Evolutionary conservation across 2,888 invertebrate genomes (phyloP), one percentile per base, ranked within the genome.

Genomic region (Cryptocheilus praepositus): DNA sequence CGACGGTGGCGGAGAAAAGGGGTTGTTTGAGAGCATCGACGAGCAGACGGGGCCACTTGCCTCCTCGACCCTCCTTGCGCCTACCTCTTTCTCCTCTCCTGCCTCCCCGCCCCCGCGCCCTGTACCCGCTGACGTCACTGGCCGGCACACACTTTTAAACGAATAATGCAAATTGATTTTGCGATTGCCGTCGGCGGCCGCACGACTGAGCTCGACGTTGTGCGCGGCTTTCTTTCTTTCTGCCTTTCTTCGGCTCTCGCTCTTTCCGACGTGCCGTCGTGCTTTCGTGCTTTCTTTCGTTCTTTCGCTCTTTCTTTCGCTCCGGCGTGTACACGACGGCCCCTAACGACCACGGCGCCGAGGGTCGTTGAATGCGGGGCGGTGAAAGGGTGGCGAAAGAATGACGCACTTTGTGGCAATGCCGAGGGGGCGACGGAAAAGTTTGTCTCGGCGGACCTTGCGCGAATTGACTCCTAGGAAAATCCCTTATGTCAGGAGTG

Each of bases 121-220:
- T n/a, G n/a, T n/a, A n/a, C n/a, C 62, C 55, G 61, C 78, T 84
- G 80, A 83, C 84, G 83, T 83, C 83, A 83, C 80, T 52, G 74
- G 68, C 73, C 77, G 73, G 70, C 79, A 83, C 73, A 81, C 80
- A 80, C 78, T 83, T 81, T 83, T 82, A 81, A 85, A 81, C 81
- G 82, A 85, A 84, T 85, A 84, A 85, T 84, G 83, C 81, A 82
- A 84, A 85, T 85, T 85, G 86, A 85, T 85, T 85, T 84, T 83
- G 81, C 79, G 84, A 83, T 84, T 83, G 77, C 70, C 75, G 36
- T 36, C 36, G 36, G 36, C 36, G 36, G 36, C 36, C 36, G 36
- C 36, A 8, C 36, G 36, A 36, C 36, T 36, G 36, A 36, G 36
- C 36, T 36, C 36, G 36, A 36, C 36, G 36, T 36, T 36, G 36